These are phyloP conservation scores for Zaprionus bogoriensis DNA, from an alignment of 2,888 invertebrate species.

Conservation along the genomic window DNA sequence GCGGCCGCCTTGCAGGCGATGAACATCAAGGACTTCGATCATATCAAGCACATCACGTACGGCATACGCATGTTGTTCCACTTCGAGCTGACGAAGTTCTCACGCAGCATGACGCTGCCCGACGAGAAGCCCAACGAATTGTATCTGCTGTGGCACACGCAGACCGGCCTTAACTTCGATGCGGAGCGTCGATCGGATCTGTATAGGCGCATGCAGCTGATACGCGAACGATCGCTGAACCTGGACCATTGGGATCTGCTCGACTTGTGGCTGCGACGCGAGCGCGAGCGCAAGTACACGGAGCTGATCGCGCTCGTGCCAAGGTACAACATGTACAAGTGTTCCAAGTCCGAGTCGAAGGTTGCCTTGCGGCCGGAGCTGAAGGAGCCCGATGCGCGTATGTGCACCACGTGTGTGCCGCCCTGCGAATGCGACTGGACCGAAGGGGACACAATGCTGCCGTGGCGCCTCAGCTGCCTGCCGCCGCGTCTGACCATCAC, in stretches of 20 bases:
- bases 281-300: constrained; percentile 37
- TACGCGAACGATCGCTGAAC: constrained; percentile 82
- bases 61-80: constrained; percentile 83
- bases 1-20: constrained; percentile 83
- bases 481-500: not conserved
- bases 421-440: constrained; percentile 63
- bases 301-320: constrained; percentile 32
- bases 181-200: constrained; percentile 83
- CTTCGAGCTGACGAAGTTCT: constrained; percentile 81
- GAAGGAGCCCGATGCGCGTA: not conserved
- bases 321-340: constrained; percentile 27
- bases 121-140: constrained; percentile 83
- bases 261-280: constrained; percentile 58
- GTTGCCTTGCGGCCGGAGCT: not conserved
- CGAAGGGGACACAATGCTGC: constrained; percentile 28
- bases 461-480: constrained; percentile 52
- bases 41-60: constrained; percentile 81
- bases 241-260: constrained; percentile 84
- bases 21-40: constrained; percentile 83
- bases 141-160: constrained; percentile 84
- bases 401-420: constrained; percentile 50
- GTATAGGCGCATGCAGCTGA: constrained; percentile 84
- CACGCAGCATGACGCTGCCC: constrained; percentile 51
- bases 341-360: constrained; percentile 2
- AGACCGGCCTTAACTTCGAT: constrained; percentile 84